Evolutionary conservation across 2,888 invertebrate genomes (phyloP).

Genomic region (Mystacides longicornis): DNA sequence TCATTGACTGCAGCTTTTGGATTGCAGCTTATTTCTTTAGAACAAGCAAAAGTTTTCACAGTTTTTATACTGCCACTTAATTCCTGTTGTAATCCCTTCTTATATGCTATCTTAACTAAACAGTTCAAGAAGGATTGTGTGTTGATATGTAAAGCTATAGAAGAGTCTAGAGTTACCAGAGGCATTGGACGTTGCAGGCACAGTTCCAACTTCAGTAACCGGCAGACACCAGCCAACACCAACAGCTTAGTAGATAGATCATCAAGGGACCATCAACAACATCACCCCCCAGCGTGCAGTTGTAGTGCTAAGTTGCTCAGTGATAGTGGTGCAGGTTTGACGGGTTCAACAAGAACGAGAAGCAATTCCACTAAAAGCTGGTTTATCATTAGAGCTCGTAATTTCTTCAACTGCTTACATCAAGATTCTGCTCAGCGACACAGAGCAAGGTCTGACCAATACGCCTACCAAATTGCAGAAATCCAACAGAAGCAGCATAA

Average conservation of each 20-base stretch:
- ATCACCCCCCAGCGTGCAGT: constrained; percentile 51
- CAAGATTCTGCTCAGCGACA: constrained; percentile 18
- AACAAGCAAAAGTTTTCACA: constrained; percentile 93
- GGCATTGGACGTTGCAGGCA: constrained; percentile 81
- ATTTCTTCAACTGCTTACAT: constrained; percentile 34
- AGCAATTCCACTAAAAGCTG: constrained; percentile 23
- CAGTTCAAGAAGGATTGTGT: constrained; percentile 98
- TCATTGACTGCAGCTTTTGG: constrained; percentile 91
- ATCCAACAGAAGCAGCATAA: constrained; percentile 69
- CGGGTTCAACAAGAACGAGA: constrained; percentile 30
- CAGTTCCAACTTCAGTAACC: constrained; percentile 80
- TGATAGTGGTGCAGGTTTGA: constrained; percentile 39
- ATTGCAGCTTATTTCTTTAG: constrained; percentile 80
- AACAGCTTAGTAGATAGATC: constrained; percentile 76
- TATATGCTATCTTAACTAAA: constrained; percentile 95
- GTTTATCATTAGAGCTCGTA: constrained; percentile 35
- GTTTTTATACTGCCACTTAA: constrained; percentile 94
- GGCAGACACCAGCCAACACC: constrained; percentile 81
- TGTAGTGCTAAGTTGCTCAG: constrained; percentile 51
- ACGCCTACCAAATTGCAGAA: constrained; percentile 69
- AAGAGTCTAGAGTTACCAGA: constrained; percentile 84
- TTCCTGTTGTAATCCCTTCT: constrained; percentile 95
- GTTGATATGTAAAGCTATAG: constrained; percentile 90
- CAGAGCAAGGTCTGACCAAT: constrained; percentile 51
- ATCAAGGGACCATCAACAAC: constrained; percentile 63